Base-by-base conservation (phyloP, 2,797 vertebrate species). In the Labroides dimidiatus region DNA sequence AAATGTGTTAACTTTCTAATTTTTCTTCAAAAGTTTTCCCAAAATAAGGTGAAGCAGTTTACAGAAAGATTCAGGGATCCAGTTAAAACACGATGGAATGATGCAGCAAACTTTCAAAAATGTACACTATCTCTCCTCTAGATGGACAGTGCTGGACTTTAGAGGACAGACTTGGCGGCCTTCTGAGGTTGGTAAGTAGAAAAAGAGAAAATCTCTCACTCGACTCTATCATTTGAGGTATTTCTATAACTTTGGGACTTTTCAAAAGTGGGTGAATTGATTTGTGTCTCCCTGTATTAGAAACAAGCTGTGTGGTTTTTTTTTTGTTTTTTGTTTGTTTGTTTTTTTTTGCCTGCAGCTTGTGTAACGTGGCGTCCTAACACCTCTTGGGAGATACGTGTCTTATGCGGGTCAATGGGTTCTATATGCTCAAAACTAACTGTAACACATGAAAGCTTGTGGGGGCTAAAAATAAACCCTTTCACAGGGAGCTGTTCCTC, bases 371-470 rank as follows among this genome's bases (percentile, higher is more conserved):
- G 76, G 80, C 75, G 64, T 87, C 77, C 69, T 73, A 80, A 83
- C 69, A 81, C 75, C 58, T 90, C 89, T 88, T 82, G 42, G 44
- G 84, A 74, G 77, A 77, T 73, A 30, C 8, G 6, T 55, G 83
- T 47, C 72, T 83, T 82, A 87, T 80, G 68, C 66, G 17, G 89
- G 87, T 92, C 86, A 86, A 6, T 77, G 75, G 63, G 43, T 87
- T 89, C 82, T 47, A 73, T 61, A 75, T 14, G 11, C 36, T 30
- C 9, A 79, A 69, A 56, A 72, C 61, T 73, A 78, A 78, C 72
- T 64, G 77, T 60, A 77, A 86, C 80, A 57, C 79, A 39, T 78
- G 78, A 69, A 64, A 65, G 53, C 71, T 79, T 75, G 83, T 49
- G 63, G 62, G 72, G 33, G 64, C 75, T 84, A 88, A 87, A 90